These are phyloP conservation scores for Alviniconcha strummeri DNA, from an alignment of 2,888 invertebrate species.

Conservation along the genomic window DNA sequence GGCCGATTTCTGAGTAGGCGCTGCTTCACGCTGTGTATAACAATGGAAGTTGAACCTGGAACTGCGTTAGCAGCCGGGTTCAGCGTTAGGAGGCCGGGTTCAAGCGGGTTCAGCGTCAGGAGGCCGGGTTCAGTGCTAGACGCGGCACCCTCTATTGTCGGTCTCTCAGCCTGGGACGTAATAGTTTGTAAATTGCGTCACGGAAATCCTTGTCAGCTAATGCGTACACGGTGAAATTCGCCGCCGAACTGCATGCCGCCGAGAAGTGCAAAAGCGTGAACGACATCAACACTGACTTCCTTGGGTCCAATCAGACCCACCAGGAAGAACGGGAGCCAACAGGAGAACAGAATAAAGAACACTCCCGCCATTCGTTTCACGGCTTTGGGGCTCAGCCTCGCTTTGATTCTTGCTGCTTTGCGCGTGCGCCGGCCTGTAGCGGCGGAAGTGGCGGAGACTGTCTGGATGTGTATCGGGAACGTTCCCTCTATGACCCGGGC, in stretches of 20 bases:
- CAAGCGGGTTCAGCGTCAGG: too few species aligned
- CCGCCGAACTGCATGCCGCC: constrained; percentile 22
- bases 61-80: too few species aligned
- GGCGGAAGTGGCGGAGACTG: not conserved
- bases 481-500: not conserved
- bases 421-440: not conserved
- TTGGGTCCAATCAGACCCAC: constrained; percentile 24
- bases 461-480: too few species aligned
- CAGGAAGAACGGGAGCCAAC: constrained; percentile 15
- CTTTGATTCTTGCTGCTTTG: not conserved
- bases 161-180: not conserved
- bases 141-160: too few species aligned
- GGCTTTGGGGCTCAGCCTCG: constrained; percentile 8
- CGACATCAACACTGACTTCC: not conserved
- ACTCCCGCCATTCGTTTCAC: constrained; percentile 27
- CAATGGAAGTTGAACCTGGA: too few species aligned
- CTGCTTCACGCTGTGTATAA: too few species aligned
- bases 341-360: constrained; percentile 21
- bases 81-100: too few species aligned
- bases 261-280: not conserved
- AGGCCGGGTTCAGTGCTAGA: too few species aligned
- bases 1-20: too few species aligned
- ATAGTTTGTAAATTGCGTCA: not conserved
- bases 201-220: constrained; percentile 11
- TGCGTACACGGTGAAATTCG: constrained; percentile 21